Conservation (phyloP, 2,113 vertebrate species). For the Aythya baeri region DNA sequence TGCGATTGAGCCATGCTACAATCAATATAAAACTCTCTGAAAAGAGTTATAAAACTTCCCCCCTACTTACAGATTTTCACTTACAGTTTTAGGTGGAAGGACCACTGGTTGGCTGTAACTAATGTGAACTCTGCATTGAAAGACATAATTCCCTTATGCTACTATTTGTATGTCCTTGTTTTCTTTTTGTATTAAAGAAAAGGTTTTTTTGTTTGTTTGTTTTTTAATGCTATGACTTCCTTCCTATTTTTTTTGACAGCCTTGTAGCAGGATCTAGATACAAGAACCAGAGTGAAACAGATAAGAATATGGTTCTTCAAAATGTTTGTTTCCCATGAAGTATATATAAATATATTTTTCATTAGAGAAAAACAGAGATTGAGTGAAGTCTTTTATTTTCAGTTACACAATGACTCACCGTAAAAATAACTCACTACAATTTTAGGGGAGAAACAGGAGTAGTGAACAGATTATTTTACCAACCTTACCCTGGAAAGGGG, state of each 20-base stretch:
- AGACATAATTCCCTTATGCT: accelerated
- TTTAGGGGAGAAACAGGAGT: neutral
- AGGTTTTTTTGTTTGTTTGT: too few species aligned
- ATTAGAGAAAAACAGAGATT: neutral
- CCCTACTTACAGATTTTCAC: neutral
- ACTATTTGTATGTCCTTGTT: neutral
- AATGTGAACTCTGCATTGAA: neutral
- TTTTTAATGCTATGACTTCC: neutral
- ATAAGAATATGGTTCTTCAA: neutral
- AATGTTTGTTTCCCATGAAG: neutral
- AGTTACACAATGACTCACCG: neutral
- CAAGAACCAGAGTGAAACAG: neutral
- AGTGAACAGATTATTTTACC: neutral
- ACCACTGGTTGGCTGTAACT: neutral
- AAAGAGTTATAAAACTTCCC: neutral
- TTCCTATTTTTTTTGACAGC: neutral
- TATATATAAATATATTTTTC: neutral
- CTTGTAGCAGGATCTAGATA: neutral
- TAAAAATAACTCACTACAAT: neutral
- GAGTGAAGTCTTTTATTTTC: neutral
- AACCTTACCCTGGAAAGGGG: neutral
- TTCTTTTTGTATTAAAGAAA: neutral
- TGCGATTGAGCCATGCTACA: neutral
- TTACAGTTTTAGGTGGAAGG: neutral
- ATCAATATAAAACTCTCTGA: neutral